Evolutionary conservation across 2,888 invertebrate genomes (phyloP).

Genomic region (Brachylomia viminalis): DNA sequence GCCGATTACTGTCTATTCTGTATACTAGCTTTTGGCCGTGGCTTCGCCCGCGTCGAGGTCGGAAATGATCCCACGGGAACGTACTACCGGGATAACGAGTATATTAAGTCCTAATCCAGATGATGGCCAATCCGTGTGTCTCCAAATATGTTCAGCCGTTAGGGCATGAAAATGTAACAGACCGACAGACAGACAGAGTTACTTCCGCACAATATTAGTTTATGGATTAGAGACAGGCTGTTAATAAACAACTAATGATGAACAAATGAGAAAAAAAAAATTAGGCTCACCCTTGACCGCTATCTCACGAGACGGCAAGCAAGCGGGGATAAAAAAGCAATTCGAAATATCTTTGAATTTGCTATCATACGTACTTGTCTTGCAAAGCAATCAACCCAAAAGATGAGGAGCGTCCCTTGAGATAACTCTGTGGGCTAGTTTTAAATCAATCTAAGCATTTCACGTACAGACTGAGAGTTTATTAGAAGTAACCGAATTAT

Average conservation of each 20-base stretch:
- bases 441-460: slow-evolving; percentile 4
- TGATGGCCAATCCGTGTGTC: neutral
- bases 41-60: no score
- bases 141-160: neutral
- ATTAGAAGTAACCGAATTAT: slow-evolving; percentile 20
- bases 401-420: neutral
- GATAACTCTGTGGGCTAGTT: neutral
- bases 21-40: no score
- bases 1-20: neutral
- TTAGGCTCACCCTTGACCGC: neutral
- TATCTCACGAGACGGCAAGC: neutral
- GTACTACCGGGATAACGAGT: neutral
- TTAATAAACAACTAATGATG: neutral
- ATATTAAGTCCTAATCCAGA: neutral
- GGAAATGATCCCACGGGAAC: neutral
- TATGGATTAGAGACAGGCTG: neutral
- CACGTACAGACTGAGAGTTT: neutral
- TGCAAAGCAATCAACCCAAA: neutral
- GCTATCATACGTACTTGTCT: neutral
- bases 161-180: neutral
- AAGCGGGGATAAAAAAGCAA: no score
- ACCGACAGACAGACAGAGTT: neutral
- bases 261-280: neutral
- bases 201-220: neutral
- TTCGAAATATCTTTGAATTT: neutral